phyloP scores from a whole-genome alignment of 2,113 vertebrate species.

The Macaca nemestrina region DNA sequence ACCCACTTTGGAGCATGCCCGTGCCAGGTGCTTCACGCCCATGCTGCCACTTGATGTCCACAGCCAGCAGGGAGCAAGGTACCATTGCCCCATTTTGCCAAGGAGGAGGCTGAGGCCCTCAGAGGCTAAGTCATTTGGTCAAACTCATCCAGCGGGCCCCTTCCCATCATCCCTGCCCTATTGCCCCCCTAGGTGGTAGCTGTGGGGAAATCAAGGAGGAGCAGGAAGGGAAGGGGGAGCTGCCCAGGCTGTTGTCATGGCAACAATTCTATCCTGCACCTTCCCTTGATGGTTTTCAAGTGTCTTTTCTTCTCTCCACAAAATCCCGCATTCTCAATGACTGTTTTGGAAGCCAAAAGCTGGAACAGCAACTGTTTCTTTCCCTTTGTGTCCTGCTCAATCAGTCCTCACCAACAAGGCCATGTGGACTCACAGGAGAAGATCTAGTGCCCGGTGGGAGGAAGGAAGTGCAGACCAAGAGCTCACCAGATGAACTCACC shows the following conservation, averaged over 20 bases:
- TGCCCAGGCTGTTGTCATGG: background rate
- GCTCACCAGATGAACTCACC: background rate
- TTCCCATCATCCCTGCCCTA: background rate
- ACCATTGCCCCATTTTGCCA: too few relatives aligned
- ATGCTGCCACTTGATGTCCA: background rate
- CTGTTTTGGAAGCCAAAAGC: background rate
- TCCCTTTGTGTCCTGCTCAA: background rate
- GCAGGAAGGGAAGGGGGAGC: background rate
- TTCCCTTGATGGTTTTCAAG: background rate
- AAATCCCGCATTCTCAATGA: background rate
- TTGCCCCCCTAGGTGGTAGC: background rate
- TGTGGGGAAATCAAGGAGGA: background rate
- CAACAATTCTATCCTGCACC: background rate
- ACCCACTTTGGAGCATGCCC: accelerated
- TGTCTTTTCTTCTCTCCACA: background rate
- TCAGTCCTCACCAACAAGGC: background rate
- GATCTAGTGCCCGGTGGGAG: background rate
- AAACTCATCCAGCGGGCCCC: background rate
- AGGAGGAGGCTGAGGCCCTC: background rate
- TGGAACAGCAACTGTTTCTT: background rate
- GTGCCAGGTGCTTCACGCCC: accelerated
- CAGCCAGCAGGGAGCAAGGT: background rate
- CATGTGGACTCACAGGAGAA: background rate
- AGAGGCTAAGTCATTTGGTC: background rate
- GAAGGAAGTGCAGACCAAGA: background rate